These are phyloP conservation scores for Cantharis rustica DNA, from an alignment of 2,888 invertebrate species.

Conservation along the genomic window DNA sequence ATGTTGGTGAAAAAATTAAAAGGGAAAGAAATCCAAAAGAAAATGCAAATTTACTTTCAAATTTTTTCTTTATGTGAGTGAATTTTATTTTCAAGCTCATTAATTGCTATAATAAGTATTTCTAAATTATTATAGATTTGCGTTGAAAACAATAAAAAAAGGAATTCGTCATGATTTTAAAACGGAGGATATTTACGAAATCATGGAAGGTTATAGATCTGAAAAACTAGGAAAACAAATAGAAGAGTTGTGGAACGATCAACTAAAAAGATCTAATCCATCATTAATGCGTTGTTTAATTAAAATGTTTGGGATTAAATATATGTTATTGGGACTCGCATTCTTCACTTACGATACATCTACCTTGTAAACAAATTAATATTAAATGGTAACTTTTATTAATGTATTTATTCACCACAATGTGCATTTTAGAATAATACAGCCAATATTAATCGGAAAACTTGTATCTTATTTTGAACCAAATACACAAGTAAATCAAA, in stretches of 20 bases:
- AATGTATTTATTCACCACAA: neutral
- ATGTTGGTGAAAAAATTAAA: constrained; percentile 28
- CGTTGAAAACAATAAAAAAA: constrained; percentile 9
- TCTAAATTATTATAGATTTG: constrained; percentile 7
- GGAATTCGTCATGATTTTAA: neutral
- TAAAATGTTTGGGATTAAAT: neutral
- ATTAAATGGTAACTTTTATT: neutral
- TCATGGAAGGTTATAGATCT: neutral
- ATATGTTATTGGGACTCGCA: neutral
- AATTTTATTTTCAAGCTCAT: no score
- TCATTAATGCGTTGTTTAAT: neutral
- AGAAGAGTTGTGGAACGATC: neutral
- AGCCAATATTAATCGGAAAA: constrained; percentile 68
- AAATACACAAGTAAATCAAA: constrained; percentile 54
- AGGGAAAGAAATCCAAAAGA: constrained; percentile 65
- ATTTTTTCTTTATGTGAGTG: constrained; percentile 68
- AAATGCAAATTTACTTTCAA: constrained; percentile 65
- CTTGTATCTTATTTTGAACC: constrained; percentile 71
- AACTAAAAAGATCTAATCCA: neutral
- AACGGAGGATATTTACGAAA: neutral
- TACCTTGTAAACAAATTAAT: constrained; percentile 27
- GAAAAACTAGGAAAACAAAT: neutral
- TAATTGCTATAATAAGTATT: neutral
- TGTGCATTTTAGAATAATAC: constrained; percentile 60
- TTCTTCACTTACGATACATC: constrained; percentile 1